Evolutionary conservation across 2,797 vertebrate species (phyloP).

Genomic region (Remorina albescens): DNA sequence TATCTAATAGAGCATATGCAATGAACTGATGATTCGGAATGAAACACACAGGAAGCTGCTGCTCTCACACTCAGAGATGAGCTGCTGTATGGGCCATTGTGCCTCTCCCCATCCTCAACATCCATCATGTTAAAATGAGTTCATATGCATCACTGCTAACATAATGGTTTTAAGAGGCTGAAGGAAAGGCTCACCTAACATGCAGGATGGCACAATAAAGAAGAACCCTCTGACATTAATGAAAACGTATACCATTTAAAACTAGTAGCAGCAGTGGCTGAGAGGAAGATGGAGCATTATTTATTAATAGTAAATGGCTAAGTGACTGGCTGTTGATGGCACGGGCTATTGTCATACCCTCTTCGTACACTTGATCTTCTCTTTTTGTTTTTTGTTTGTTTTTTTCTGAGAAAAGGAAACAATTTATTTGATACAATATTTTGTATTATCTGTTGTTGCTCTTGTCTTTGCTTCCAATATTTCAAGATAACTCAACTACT

Average conservation of each 20-base stretch:
- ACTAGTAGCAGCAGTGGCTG: conserved; percentile 54
- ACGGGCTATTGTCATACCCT: conserved; percentile 67
- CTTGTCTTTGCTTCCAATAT: conserved; percentile 23
- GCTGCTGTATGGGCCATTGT: conserved; percentile 37
- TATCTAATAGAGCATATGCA: neutral
- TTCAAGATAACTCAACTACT: conserved; percentile 19
- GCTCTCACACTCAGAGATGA: conserved; percentile 50
- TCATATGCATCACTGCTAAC: conserved; percentile 72
- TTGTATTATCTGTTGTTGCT: conserved; percentile 6
- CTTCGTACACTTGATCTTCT: conserved; percentile 42
- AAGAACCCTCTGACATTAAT: conserved; percentile 70
- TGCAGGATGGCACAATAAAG: conserved; percentile 66
- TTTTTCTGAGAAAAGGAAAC: conserved; percentile 15
- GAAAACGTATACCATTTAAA: conserved; percentile 78
- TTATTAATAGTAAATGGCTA: conserved; percentile 75
- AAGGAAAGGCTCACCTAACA: conserved; percentile 69
- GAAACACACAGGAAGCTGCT: conserved; percentile 49
- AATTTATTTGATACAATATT: neutral
- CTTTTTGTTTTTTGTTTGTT: conserved; percentile 43
- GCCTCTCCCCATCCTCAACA: conserved; percentile 42
- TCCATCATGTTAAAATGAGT: conserved; percentile 71
- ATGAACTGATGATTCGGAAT: conserved; percentile 13
- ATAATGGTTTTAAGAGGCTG: conserved; percentile 72
- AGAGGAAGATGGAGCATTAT: conserved; percentile 66
- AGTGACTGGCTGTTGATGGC: conserved; percentile 75